phyloP scores from a whole-genome alignment of 2,888 invertebrate genomes.

The Xanthorhoe designata region DNA sequence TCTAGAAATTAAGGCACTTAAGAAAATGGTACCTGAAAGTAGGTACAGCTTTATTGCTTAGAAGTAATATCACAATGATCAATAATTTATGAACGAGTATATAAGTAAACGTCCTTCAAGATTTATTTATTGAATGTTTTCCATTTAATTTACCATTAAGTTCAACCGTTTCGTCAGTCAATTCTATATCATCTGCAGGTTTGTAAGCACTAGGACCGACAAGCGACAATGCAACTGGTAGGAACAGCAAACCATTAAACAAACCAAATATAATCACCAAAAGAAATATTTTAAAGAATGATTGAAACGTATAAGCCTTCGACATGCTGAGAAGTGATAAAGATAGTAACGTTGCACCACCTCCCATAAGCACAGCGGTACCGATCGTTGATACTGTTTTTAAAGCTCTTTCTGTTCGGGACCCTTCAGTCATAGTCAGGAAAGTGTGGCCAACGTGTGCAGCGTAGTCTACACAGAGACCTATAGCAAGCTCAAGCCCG shows the following conservation, averaged over 20 bases:
- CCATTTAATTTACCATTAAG: slow-evolving; percentile 65
- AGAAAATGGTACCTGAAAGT: not conserved
- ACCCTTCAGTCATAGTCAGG: slow-evolving; percentile 85
- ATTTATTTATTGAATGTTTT: slow-evolving; percentile 41
- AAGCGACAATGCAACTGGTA: slow-evolving; percentile 91
- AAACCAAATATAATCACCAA: slow-evolving; percentile 91
- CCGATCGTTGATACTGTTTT: slow-evolving; percentile 90
- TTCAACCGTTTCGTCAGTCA: slow-evolving; percentile 63
- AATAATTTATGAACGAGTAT: not conserved
- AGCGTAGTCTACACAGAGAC: slow-evolving; percentile 93
- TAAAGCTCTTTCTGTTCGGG: slow-evolving; percentile 84
- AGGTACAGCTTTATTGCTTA: not conserved
- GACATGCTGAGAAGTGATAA: slow-evolving; percentile 89
- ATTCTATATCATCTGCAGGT: slow-evolving; percentile 49
- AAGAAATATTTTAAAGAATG: slow-evolving; percentile 91
- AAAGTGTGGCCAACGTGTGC: slow-evolving; percentile 93
- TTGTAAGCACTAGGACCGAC: slow-evolving; percentile 88
- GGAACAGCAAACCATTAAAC: slow-evolving; percentile 90
- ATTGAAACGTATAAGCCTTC: slow-evolving; percentile 90
- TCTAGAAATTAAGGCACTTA: not conserved
- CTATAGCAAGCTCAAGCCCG: slow-evolving; percentile 91
- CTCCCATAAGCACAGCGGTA: slow-evolving; percentile 91
- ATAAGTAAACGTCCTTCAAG: slow-evolving; percentile 6
- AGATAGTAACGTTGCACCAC: slow-evolving; percentile 91
- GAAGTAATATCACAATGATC: slow-evolving; percentile 29